Base-by-base conservation (phyloP, 2,888 invertebrate genomes). In the Ectropis crepuscularia region DNA sequence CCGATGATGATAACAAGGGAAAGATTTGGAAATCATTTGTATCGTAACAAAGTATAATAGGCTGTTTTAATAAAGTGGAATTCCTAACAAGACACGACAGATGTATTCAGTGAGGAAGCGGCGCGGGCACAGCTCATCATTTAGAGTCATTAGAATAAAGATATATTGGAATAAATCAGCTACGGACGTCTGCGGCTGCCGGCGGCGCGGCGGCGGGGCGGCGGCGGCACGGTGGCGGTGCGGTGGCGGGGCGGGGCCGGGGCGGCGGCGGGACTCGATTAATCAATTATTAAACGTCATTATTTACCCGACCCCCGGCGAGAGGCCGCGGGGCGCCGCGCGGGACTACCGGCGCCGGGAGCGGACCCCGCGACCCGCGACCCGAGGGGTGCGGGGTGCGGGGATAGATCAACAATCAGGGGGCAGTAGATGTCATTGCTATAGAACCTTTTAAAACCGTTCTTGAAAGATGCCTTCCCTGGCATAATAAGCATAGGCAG, bases 251-350 rank as follows among this genome's bases (percentile, higher is more conserved):
- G 16, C 16, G 16, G 16, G 1, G 4, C 2, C 16, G 16, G 16
- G 1, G 16, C 8, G 74, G 73, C 70, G 73, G 71, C 78, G 75
- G 77, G 77, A 75, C 73, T 75, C 79, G 78, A 89, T 89, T 87
- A 86, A 90, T 90, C 90, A 90, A 88, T 87, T 85, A 89, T 85
- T 82, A 86, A 83, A 87, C 85, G 87, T 89, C 88, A 88, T 90
- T 87, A 89, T 86, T 90, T 80, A 88, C 73, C 69, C 73, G 61
- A 64, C 72, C 50, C 12, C 53, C 49, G 0, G 74, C 71, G 67
- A 61, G 57, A 51, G 55, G 54, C 66, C 63, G 59, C 61, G 54
- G 37, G 55, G 64, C 55, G 62, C 62, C 58, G 9, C 49, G 55
- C 36, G 7, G 41, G 10, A 45, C 39, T 46, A 57, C 37, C 46